Percentiles rank a stretch among this genome's conserved stretches.
Conservation (phyloP, 92 coral and sea anemone species). For the Palythoa grandis region DNA sequence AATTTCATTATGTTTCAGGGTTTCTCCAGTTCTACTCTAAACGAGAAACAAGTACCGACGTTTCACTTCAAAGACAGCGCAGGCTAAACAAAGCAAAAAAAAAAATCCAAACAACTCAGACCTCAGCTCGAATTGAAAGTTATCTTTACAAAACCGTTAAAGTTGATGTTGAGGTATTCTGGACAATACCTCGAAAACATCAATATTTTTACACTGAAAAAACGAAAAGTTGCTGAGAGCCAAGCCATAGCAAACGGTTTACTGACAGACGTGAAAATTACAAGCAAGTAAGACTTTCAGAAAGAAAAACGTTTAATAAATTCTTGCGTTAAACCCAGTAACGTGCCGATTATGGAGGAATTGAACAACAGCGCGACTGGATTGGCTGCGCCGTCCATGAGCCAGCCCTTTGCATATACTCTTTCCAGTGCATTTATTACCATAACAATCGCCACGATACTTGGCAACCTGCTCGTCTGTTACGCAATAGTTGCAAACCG, state of each 20-base stretch:
- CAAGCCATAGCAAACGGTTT: background rate
- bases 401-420: conserved; percentile 16
- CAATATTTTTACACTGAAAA: background rate
- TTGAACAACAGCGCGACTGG: background rate
- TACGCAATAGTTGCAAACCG: conserved; percentile 70
- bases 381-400: background rate
- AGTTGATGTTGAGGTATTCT: background rate
- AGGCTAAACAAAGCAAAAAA: no score
- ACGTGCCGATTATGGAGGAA: background rate
- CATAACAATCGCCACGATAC: conserved; percentile 64
- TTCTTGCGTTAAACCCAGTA: background rate
- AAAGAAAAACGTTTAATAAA: background rate
- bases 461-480: conserved; percentile 88
- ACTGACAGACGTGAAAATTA: background rate
- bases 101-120: no score
- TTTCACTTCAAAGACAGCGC: no score
- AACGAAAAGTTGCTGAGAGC: background rate
- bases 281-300: background rate
- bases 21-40: no score
- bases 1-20: no score
- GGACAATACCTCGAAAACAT: background rate
- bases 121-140: no score
- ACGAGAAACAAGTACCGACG: no score
- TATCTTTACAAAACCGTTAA: background rate
- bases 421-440: conserved; percentile 28